Evolutionary conservation across 2,113 vertebrate species (phyloP).

Genomic region (Corythaeola cristata): DNA sequence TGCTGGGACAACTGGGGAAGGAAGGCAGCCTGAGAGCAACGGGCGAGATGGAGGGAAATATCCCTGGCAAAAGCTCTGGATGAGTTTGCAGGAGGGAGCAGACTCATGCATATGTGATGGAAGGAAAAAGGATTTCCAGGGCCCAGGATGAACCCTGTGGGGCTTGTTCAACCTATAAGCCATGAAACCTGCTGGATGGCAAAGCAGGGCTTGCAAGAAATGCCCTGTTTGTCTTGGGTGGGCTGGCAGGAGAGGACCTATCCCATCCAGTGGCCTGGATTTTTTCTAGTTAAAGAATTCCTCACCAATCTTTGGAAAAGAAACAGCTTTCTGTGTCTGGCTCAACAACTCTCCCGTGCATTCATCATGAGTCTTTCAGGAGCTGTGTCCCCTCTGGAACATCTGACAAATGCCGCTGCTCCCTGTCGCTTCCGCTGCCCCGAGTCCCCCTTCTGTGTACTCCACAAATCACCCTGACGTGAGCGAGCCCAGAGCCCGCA

Average conservation of each 20-base stretch:
- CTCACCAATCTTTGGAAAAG: accelerated
- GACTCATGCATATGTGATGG: background rate
- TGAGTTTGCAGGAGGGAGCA: background rate
- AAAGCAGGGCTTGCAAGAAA: background rate
- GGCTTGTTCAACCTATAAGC: background rate
- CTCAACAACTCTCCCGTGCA: background rate
- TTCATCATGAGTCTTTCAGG: background rate
- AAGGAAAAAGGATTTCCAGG: background rate
- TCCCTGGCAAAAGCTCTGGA: background rate
- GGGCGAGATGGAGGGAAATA: accelerated
- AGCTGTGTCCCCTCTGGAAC: background rate
- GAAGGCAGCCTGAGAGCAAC: background rate
- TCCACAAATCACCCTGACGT: background rate
- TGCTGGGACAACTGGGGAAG: background rate
- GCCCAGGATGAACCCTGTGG: background rate
- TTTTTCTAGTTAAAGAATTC: background rate
- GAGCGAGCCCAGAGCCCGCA: accelerated
- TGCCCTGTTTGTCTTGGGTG: background rate
- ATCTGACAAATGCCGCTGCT: background rate
- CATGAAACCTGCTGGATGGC: background rate
- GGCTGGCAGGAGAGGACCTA: background rate
- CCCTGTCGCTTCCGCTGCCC: accelerated
- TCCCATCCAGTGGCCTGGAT: background rate
- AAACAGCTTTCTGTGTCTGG: background rate
- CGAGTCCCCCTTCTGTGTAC: background rate